Percentiles rank a stretch among this genome's conserved stretches.
Conservation (phyloP, 2,888 invertebrate species). For the Petrolisthes cinctipes region DNA sequence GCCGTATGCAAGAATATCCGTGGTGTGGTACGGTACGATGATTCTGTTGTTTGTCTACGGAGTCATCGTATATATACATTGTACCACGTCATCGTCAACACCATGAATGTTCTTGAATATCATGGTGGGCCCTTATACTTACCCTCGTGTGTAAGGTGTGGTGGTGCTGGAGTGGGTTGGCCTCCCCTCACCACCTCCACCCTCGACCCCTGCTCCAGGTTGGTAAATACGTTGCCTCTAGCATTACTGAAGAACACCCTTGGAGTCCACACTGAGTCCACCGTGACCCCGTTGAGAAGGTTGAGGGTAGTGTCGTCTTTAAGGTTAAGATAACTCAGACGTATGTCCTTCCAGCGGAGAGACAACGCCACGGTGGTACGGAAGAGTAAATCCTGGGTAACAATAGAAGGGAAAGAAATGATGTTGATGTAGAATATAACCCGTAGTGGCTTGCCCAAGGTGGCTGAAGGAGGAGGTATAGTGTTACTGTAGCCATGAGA, state of each 20-base stretch:
- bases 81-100: no score
- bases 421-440: slow-evolving; percentile 31
- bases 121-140: not conserved
- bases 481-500: slow-evolving; percentile 48
- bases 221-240: slow-evolving; percentile 54
- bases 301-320: slow-evolving; percentile 59
- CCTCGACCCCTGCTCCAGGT: slow-evolving; percentile 55
- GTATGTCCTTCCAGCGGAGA: slow-evolving; percentile 53
- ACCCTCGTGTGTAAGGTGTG: slow-evolving; percentile 50
- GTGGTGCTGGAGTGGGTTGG: slow-evolving; percentile 20
- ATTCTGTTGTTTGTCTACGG: no score
- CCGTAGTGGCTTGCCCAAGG: slow-evolving; percentile 7
- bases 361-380: slow-evolving; percentile 26
- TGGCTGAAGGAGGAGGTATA: slow-evolving; percentile 53
- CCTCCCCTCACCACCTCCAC: slow-evolving; percentile 48
- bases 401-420: slow-evolving; percentile 60
- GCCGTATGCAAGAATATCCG: no score
- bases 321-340: slow-evolving; percentile 56
- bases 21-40: no score
- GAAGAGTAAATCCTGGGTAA: slow-evolving; percentile 54
- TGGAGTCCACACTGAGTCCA: slow-evolving; percentile 55
- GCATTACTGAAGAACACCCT: slow-evolving; percentile 62
- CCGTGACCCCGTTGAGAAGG: slow-evolving; percentile 41
- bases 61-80: no score
- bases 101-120: no score